Base-by-base conservation (phyloP, 92 coral and sea anemone species). In the Zoanthus solanderi region DNA sequence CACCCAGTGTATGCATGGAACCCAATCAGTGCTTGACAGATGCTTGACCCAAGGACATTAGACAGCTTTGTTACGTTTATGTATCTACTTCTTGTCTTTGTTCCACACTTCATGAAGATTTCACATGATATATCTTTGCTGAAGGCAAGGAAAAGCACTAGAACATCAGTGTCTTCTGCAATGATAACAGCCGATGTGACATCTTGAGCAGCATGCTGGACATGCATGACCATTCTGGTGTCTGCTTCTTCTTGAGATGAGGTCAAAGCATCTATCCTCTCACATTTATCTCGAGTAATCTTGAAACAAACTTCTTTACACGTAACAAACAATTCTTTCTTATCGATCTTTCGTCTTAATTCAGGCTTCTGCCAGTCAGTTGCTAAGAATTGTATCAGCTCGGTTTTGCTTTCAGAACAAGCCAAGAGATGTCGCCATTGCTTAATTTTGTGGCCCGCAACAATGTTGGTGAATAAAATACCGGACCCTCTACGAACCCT, bases 1-100 rank as follows among this genome's bases (percentile, higher is more conserved):
- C 93, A 91, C 58, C 91, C 93, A 60, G 91, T 75, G 67, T 87
- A 90, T 79, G 93, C 90, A 82, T 90, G 93, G 9, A 37, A 37
- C 42, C 42, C 42, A 37, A 37, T 37, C 42, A 37, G 42, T 37
- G 42, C 42, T 37, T 37, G 42, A 37, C 42, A 37, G 42, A 37
- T 37, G 42, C 42, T 37, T 37, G 42, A 37, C 42, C 42, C 42
- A 37, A 37, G 42, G 42, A 37, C 42, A 37, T 37, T 37, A 37
- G 42, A 37, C 42, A 37, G 42, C 42, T 37, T 37, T 37, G 42
- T 37, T 11, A 90, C 84, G 76, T 81, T 90, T 50, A 87, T 81
- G 77, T 90, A 87, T 5, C 48, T 65, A 87, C 88, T 47, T 84
- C 79, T 83, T 44, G 88, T 56, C 88, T 83, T 88, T 71, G 66